These are phyloP conservation scores for Pholis gunnellus DNA, from an alignment of 2,113 vertebrate species.

Conservation along the genomic window DNA sequence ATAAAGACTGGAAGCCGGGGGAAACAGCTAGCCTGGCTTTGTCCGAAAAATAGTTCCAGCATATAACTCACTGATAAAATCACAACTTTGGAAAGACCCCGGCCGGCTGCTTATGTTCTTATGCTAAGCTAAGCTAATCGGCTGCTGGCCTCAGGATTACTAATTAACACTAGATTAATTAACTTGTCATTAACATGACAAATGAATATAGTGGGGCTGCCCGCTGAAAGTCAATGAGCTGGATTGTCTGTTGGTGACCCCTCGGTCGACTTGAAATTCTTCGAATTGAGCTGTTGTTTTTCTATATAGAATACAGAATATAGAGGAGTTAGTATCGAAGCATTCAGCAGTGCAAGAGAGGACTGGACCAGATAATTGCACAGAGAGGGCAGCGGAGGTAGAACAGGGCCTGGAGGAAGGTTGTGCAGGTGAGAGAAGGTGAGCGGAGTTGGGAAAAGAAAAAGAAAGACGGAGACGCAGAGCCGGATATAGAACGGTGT, in stretches of 20 bases:
- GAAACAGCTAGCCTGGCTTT: not conserved
- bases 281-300: not conserved
- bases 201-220: not conserved
- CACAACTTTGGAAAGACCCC: not conserved
- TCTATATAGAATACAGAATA: not conserved
- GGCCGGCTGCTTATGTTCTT: not conserved
- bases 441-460: not conserved
- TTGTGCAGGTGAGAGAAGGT: slow-evolving; percentile 33
- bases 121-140: not conserved
- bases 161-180: not conserved
- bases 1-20: slow-evolving; percentile 8
- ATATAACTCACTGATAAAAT: not conserved
- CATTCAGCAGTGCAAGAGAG: not conserved
- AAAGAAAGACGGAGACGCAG: slow-evolving; percentile 34
- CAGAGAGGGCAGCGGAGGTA: slow-evolving; percentile 17
- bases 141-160: not conserved
- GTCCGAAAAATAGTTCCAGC: not conserved
- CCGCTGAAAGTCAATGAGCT: no score
- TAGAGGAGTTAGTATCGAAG: not conserved
- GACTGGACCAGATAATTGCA: slow-evolving; percentile 15
- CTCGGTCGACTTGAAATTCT: no score
- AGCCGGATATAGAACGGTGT: slow-evolving; percentile 45
- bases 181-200: not conserved
- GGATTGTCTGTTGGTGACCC: no score
- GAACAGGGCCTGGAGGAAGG: slow-evolving; percentile 45